A percentile compares a stretch with the other conserved stretches of the same genome.
phyloP scores from a whole-genome alignment of 1,140 invertebrate species.

The Bombus vancouverensis region DNA sequence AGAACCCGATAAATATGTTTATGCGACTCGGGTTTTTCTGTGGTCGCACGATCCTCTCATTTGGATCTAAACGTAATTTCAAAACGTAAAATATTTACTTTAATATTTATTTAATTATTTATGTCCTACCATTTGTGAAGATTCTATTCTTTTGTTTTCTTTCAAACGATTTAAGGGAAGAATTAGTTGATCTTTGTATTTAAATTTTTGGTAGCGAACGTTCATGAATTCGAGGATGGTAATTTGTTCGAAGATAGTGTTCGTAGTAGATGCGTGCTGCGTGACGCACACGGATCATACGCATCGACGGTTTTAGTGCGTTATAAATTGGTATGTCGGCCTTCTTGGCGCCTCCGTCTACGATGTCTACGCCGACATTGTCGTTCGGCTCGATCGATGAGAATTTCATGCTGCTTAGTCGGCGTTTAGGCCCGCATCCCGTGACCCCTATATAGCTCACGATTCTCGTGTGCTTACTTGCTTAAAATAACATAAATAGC shows the following conservation, averaged over 20 bases:
- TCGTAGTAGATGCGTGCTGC: slow-evolving; percentile 16
- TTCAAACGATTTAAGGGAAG: not conserved
- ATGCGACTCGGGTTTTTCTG: slow-evolving; percentile 31
- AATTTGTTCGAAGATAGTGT: not conserved
- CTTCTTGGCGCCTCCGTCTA: slow-evolving; percentile 73
- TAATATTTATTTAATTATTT: not conserved
- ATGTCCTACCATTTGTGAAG: too few species aligned
- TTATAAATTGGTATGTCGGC: slow-evolving; percentile 77
- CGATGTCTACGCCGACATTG: slow-evolving; percentile 61
- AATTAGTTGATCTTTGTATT: not conserved
- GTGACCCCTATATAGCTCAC: slow-evolving; percentile 63
- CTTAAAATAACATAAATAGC: slow-evolving; percentile 78
- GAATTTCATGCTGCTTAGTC: slow-evolving; percentile 77
- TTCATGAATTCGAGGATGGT: too few species aligned
- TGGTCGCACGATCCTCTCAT: slow-evolving; percentile 8
- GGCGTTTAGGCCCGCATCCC: slow-evolving; percentile 77
- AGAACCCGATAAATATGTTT: slow-evolving; percentile 62
- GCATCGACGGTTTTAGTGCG: slow-evolving; percentile 76
- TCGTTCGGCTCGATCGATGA: slow-evolving; percentile 73
- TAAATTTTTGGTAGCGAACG: not conserved
- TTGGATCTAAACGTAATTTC: not conserved
- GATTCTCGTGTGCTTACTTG: slow-evolving; percentile 75
- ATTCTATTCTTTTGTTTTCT: not conserved
- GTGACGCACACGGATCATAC: slow-evolving; percentile 72
- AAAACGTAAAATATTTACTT: not conserved